Evolutionary conservation across 2,113 vertebrate genomes (phyloP), one percentile per base, ranked within the genome.

Genomic region (Narcine bancroftii): DNA sequence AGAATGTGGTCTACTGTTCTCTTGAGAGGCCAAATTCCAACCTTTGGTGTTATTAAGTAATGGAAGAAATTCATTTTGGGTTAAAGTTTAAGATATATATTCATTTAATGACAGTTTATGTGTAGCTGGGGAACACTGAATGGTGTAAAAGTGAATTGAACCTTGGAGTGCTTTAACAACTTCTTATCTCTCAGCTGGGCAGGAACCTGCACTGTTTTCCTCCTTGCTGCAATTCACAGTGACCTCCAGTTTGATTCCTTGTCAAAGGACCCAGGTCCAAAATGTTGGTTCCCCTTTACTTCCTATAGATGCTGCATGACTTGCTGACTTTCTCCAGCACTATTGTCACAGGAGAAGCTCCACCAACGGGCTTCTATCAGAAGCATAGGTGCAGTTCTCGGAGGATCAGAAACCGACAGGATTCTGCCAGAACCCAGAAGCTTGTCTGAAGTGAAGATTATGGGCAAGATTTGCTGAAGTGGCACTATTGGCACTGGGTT

Each of bases 41-140:
- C 21, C 89, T 69, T 3, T 19, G 39, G 36, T 91, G 89, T 91
- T 91, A 66, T 91, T 91, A 47, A 71, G 63, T 91, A 69, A 91
- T 69, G 65, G 65, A 91, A 91, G 13, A 65, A 45, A 45, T 91
- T 69, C 63, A 47, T 10, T 29, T 69, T 26, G 39, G 65, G 65
- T 91, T 91, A 91, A 91, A 91, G 89, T 91, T 91, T 91, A 69
- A 89, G 39, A 56, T 36, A 89, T 65, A 65, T 10, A 83, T 83
- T 83, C 63, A 39, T 21, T n/a, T 89, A 19, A 42, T 89, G 39
- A 39, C 26, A 91, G 26, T 42, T 42, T 66, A 69, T 33, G 24
- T 39, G 26, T 17, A 42, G 65, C 21, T 2, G 26, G 65, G 24
- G 42, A 29, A 42, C 39, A 66, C 11, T 21, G 47, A 91, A 47